Percentiles rank a stretch among this genome's conserved stretches.
Conservation (phyloP, 2,888 invertebrate genomes). For the Synanthedon andrenaeformis region DNA sequence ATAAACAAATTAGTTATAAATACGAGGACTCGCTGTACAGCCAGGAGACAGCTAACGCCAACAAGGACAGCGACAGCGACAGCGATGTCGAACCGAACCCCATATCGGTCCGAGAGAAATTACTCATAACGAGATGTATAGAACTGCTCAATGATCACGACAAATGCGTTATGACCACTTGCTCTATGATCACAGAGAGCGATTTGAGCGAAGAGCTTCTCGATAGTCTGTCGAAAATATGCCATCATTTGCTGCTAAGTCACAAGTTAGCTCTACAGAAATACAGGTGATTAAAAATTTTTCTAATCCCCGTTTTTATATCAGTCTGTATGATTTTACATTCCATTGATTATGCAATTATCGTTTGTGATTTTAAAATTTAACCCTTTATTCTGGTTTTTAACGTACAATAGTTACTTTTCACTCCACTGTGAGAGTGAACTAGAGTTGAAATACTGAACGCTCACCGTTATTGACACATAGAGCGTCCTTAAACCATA, state of each 20-base stretch:
- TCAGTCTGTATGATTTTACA: too few species aligned
- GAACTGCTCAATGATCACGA: slow-evolving; percentile 75
- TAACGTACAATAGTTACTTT: too few species aligned
- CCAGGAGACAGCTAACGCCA: slow-evolving; percentile 47
- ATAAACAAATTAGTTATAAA: slow-evolving; percentile 53
- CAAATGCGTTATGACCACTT: slow-evolving; percentile 44
- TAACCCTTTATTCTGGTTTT: too few species aligned
- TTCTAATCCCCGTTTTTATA: not conserved
- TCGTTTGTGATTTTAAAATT: too few species aligned
- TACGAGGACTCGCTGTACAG: slow-evolving; percentile 59
- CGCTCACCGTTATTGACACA: too few species aligned
- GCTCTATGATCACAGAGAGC: slow-evolving; percentile 62
- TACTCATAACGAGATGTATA: slow-evolving; percentile 68
- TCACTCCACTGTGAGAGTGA: too few species aligned
- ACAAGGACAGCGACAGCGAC: slow-evolving; percentile 72
- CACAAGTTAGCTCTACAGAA: slow-evolving; percentile 86
- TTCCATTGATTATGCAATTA: too few species aligned
- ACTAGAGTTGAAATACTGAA: too few species aligned
- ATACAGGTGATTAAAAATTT: slow-evolving; percentile 72
- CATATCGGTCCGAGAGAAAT: slow-evolving; percentile 54
- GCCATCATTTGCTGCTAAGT: slow-evolving; percentile 85
- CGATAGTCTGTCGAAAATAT: slow-evolving; percentile 79
- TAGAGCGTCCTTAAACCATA: too few species aligned
- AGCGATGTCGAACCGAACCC: slow-evolving; percentile 65
- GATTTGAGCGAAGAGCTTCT: slow-evolving; percentile 69